Base-by-base conservation (phyloP, 2,888 invertebrate genomes). In the Troglohyphantes excavatus region DNA sequence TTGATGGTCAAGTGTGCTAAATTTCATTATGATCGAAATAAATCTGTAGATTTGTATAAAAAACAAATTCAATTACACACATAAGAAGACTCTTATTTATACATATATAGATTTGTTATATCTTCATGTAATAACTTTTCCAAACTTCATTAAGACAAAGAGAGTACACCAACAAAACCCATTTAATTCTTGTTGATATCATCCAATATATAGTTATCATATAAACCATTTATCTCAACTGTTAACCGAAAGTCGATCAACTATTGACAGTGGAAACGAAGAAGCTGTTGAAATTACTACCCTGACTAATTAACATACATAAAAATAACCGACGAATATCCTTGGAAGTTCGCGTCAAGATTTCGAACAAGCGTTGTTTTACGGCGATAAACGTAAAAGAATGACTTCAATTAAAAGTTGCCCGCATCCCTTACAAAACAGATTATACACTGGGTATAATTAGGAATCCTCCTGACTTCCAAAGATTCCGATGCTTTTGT, bases 371-470 rank as follows among this genome's bases (percentile, higher is more conserved):
- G 21, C 39, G 21, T 63, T 63, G 76, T 63, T 63, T 78, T 39
- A 39, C 9, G 39, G 63, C 17, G 65, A 78, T 78, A 78, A 78
- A 63, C 61, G 63, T 27, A 78, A 78, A 78, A 78, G 76, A 39
- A 78, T 39, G 76, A 39, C 65, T 78, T 63, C 76, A 78, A 63
- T 78, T 78, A 78, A 78, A 65, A 78, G 76, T 63, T 17, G 13
- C 26, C 39, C 5, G 13, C 53, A n/a, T n/a, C 33, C 33, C 21
- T 11, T n/a, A n/a, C 19, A 61, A 75, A 75, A 17, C 76, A 63
- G 76, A 78, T 63, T 78, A 78, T 63, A 29, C n/a, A 11, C 6
- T 0, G 6, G n/a, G 61, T 68, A n/a, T 68, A 68, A 68, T 68
- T 68, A 68, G 68, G n/a, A 59, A 65, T 13, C 26, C n/a, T 23